A percentile compares a stretch with the other conserved stretches of the same genome.
phyloP scores from a whole-genome alignment of 2,888 invertebrate genomes.

The Heliconius charithonia region DNA sequence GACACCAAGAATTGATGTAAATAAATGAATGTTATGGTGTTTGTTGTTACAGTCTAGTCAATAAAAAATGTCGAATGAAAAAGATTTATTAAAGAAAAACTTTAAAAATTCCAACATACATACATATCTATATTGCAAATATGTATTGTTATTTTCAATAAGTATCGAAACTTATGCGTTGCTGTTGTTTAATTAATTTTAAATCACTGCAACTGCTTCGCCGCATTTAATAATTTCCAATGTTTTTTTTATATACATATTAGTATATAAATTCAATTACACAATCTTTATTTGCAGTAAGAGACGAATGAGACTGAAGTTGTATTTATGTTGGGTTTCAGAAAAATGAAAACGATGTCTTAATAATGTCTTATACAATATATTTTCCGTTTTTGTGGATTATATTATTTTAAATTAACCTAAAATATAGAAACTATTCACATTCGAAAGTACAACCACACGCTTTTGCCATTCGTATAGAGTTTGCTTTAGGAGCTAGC shows the following conservation, averaged over 20 bases:
- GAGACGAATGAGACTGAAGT: conserved; percentile 74
- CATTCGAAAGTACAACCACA: conserved; percentile 61
- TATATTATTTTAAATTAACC: conserved; percentile 14
- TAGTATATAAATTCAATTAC: conserved; percentile 21
- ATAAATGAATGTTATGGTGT: conserved; percentile 45
- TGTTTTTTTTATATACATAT: conserved; percentile 10
- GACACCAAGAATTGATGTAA: conserved; percentile 41
- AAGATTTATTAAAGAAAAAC: background rate
- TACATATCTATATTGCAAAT: conserved; percentile 26
- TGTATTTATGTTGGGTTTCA: conserved; percentile 64
- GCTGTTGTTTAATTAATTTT: conserved; percentile 56
- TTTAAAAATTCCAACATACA: conserved; percentile 32
- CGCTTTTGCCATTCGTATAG: conserved; percentile 66
- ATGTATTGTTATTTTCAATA: background rate
- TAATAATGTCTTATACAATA: background rate
- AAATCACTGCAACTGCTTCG: conserved; percentile 53
- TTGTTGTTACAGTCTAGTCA: conserved; percentile 60
- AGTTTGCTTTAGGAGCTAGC: conserved; percentile 70
- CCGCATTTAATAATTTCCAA: background rate
- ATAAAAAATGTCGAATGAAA: conserved; percentile 46
- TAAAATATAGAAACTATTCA: conserved; percentile 34
- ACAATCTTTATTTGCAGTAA: conserved; percentile 55
- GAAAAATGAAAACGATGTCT: background rate
- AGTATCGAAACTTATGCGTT: conserved; percentile 46
- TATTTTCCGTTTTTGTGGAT: conserved; percentile 1